phyloP scores from a whole-genome alignment of 2,113 vertebrate species.

The Brachypteracias leptosomus region DNA sequence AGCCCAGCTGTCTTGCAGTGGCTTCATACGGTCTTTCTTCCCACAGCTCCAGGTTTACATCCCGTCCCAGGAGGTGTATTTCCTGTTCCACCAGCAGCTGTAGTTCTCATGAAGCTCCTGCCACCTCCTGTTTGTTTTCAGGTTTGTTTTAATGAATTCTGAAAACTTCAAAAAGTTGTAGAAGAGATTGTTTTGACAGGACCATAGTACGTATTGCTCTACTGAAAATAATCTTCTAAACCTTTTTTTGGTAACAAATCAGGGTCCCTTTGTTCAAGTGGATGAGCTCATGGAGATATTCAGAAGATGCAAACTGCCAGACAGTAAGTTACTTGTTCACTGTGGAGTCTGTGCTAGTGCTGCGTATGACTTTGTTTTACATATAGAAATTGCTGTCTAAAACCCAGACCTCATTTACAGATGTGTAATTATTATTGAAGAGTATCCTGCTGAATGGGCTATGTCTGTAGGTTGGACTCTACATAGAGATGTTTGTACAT shows the following conservation, averaged over 20 bases:
- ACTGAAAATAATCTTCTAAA: background rate
- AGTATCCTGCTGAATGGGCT: background rate
- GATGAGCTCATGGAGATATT: slow-evolving; percentile 97
- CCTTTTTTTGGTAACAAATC: background rate
- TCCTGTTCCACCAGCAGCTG: slow-evolving; percentile 94
- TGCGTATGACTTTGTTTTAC: background rate
- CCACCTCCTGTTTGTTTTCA: slow-evolving; percentile 94
- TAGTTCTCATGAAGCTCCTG: slow-evolving; percentile 96
- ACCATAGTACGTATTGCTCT: background rate
- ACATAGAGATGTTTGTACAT: background rate
- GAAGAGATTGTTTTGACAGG: background rate
- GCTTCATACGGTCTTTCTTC: background rate
- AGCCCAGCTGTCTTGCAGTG: background rate
- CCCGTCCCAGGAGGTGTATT: slow-evolving; percentile 97
- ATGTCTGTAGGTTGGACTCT: background rate
- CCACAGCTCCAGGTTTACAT: slow-evolving; percentile 91
- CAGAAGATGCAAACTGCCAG: slow-evolving; percentile 94
- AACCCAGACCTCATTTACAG: background rate
- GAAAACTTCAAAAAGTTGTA: background rate
- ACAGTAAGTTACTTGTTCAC: slow-evolving; percentile 83
- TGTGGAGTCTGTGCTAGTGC: background rate
- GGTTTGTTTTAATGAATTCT: slow-evolving; percentile 75
- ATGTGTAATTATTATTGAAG: background rate
- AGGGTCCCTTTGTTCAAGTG: slow-evolving; percentile 99
- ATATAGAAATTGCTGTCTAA: background rate